Base-by-base conservation (phyloP, 2,888 invertebrate species). In the Penaeus monodon region DNA sequence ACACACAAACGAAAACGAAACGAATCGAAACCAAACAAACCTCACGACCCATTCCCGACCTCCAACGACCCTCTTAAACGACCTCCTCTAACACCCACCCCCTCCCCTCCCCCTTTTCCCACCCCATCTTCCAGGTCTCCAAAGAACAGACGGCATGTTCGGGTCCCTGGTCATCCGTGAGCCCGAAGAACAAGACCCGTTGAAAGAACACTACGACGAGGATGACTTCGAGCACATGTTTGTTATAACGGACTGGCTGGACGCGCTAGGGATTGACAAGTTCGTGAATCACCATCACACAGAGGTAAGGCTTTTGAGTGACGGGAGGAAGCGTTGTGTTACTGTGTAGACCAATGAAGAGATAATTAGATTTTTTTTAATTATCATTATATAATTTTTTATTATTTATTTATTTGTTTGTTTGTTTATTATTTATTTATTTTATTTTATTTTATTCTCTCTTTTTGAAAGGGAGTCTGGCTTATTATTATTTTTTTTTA, bases 251-350 rank as follows among this genome's bases (percentile, higher is more conserved):
- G 98, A 98, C 92, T 98, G 98, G 98, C 94, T 95, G 70, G 95
- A 96, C 90, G 94, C 94, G 89, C 92, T 95, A 7, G 95, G 96
- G 0, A 93, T 95, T 27, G 94, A 94, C 2, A 96, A 95, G 92
- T 97, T 97, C 92, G 94, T 96, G 0, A 94, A 95, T n/a, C 97
- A 98, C 92, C 96, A 97, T 92, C 97, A 97, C 91, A 95, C 96
- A 0, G 93, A 93, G 38, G 89, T 89, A 65, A 78, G 66, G 64
- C 44, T 38, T 73, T 8, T 22, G 17, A 38, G 12, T 44, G 38
- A 68, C 22, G 66, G 27, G 68, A 81, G 68, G 68, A 29, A 66
- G 3, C 33, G 33, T 33, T 33, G 33, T 3, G 33, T 33, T 33
- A 33, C 33, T 33, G 2, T 33, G 2, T 33, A 33, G 33, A 33